Percentiles rank a stretch among this genome's conserved stretches.
Evolutionary conservation across 2,888 invertebrate species (phyloP).

Genomic region (Caradrina kadenii): DNA sequence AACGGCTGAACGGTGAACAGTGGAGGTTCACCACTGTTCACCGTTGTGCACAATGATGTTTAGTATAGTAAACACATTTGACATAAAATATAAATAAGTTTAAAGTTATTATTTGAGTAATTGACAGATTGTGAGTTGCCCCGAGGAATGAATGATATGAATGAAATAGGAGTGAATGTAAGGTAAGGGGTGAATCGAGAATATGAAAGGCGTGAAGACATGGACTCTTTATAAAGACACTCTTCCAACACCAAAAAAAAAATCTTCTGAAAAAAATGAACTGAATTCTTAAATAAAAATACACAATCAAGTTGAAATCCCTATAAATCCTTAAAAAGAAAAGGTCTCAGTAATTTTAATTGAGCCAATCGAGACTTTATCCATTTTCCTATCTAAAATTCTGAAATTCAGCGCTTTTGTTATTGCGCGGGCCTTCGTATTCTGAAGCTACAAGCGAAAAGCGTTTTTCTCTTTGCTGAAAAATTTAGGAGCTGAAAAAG

Average conservation of each 20-base stretch:
- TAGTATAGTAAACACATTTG: too few relatives aligned
- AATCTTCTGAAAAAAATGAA: too few relatives aligned
- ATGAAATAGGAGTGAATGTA: neutral
- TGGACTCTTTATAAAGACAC: too few relatives aligned
- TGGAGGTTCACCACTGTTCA: too few relatives aligned
- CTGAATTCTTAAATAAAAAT: neutral
- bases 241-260: too few relatives aligned
- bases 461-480: conserved; percentile 19
- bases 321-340: neutral
- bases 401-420: conserved; percentile 32
- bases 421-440: conserved; percentile 39
- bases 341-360: conserved; percentile 24
- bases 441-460: conserved; percentile 30
- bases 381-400: conserved; percentile 23
- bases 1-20: too few relatives aligned
- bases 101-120: too few relatives aligned
- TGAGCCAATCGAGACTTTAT: conserved; percentile 36
- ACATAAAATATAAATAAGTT: too few relatives aligned
- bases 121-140: neutral
- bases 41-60: too few relatives aligned
- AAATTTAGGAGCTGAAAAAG: neutral
- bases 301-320: neutral
- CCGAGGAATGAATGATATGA: neutral
- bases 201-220: neutral
- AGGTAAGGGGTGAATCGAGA: neutral